Evolutionary conservation across 64 coral and sea anemone genomes (phyloP).

Genomic region (Dendrophyllia cribrosa): DNA sequence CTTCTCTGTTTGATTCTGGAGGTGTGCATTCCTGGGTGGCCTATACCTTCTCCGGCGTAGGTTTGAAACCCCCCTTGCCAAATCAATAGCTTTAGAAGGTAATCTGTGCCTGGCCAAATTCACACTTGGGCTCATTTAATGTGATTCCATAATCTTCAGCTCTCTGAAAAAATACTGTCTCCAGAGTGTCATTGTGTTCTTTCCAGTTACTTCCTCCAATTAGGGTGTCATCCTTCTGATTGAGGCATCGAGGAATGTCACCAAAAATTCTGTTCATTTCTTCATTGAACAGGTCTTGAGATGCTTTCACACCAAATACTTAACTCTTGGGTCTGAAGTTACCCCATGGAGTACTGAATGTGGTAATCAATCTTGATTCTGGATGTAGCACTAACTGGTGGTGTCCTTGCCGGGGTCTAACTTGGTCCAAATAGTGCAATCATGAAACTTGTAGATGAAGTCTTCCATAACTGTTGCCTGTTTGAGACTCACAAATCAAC

Average conservation of each 20-base stretch:
- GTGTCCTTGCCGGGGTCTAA: conserved; percentile 38
- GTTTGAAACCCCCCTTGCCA: conserved; percentile 28
- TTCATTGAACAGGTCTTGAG: conserved; percentile 49
- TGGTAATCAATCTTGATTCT: background rate
- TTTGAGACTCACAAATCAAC: conserved; percentile 25
- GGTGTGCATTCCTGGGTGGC: conserved; percentile 3
- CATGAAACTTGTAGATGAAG: conserved; percentile 39
- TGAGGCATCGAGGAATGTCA: conserved; percentile 50
- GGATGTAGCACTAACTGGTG: conserved; percentile 45
- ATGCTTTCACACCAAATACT: conserved; percentile 33
- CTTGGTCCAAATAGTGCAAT: conserved; percentile 26
- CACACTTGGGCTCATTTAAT: conserved; percentile 66
- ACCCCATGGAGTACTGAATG: background rate
- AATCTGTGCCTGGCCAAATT: conserved; percentile 52
- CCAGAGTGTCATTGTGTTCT: conserved; percentile 48
- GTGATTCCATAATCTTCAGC: conserved; percentile 53
- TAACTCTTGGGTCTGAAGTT: conserved; percentile 38
- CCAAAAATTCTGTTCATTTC: conserved; percentile 27
- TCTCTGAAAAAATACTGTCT: background rate
- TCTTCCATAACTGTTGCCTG: conserved; percentile 32
- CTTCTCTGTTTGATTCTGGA: conserved; percentile 46
- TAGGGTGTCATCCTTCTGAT: conserved; percentile 52
- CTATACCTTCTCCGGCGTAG: conserved; percentile 23
- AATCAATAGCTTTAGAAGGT: conserved; percentile 56
- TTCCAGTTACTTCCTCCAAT: conserved; percentile 16